These are phyloP conservation scores for Celastrina argiolus DNA, from an alignment of 2,888 invertebrate species.

Conservation along the genomic window DNA sequence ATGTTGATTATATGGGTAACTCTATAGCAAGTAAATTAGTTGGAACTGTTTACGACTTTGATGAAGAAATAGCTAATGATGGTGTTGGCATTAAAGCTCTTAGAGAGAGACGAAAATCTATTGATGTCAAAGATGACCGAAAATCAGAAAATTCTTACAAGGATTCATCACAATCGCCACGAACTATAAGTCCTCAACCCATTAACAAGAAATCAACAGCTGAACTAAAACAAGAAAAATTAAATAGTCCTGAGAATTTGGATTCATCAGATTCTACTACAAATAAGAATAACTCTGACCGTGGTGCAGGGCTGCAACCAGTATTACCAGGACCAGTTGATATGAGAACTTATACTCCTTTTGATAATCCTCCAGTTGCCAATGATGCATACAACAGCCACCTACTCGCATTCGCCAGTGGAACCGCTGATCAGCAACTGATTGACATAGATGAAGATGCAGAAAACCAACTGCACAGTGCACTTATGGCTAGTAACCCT, in stretches of 20 bases:
- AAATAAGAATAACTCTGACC: conserved; percentile 40
- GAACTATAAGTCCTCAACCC: conserved; percentile 72
- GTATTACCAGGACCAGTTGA: conserved; percentile 92
- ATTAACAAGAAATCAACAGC: conserved; percentile 49
- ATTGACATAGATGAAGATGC: conserved; percentile 88
- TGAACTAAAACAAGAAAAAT: conserved; percentile 33
- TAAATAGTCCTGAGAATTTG: conserved; percentile 53
- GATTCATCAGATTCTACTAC: conserved; percentile 45
- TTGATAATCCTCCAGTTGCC: conserved; percentile 78
- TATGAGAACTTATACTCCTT: conserved; percentile 89
- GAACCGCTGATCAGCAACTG: conserved; percentile 82
- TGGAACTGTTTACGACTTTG: conserved; percentile 93
- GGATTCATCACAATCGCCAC: conserved; percentile 79
- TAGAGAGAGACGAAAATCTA: conserved; percentile 86
- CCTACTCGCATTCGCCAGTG: conserved; percentile 82
- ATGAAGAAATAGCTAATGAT: conserved; percentile 87
- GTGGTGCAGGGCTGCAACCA: conserved; percentile 73
- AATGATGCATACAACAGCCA: conserved; percentile 80
- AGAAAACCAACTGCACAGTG: conserved; percentile 85
- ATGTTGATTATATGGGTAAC: conserved; percentile 75
- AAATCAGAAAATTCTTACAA: conserved; percentile 75
- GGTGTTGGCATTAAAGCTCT: conserved; percentile 87
- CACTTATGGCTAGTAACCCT: conserved; percentile 79
- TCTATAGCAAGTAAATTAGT: conserved; percentile 88
- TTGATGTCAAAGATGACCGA: conserved; percentile 80